phyloP scores from a whole-genome alignment of 2,797 vertebrate genomes.

The Percopsis omiscomaycus region DNA sequence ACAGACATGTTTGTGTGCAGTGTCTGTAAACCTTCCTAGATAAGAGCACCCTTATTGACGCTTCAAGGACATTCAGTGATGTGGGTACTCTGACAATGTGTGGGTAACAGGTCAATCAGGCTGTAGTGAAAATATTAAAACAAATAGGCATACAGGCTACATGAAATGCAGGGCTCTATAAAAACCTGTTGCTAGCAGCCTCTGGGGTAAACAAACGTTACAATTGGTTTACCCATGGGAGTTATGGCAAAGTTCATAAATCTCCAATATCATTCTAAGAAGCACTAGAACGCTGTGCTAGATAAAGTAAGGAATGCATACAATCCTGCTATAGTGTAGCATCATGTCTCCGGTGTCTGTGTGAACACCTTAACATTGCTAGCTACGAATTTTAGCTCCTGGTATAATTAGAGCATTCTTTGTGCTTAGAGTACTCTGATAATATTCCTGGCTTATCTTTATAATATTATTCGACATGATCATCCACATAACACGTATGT shows the following conservation, averaged over 20 bases:
- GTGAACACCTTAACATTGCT: not conserved
- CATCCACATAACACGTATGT: not conserved
- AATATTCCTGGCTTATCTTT: not conserved
- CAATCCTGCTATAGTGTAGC: not conserved
- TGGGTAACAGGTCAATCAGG: not conserved
- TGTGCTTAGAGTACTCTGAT: not conserved
- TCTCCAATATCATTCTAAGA: slow-evolving; percentile 6
- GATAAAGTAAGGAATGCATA: slow-evolving; percentile 17
- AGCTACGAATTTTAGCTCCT: not conserved
- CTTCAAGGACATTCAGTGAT: slow-evolving; percentile 47
- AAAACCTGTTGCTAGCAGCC: not conserved
- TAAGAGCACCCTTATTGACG: slow-evolving; percentile 64
- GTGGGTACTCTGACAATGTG: slow-evolving; percentile 36
- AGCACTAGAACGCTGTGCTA: slow-evolving; percentile 15
- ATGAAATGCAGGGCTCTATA: not conserved
- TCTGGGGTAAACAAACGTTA: not conserved
- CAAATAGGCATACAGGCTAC: not conserved
- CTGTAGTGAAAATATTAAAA: not conserved
- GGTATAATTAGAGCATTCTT: not conserved
- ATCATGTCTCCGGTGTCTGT: not conserved
- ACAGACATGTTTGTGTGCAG: slow-evolving; percentile 52
- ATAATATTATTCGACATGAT: not conserved
- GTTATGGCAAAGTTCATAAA: slow-evolving; percentile 8
- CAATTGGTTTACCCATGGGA: slow-evolving; percentile 3
- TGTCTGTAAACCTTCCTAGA: slow-evolving; percentile 49